These are phyloP conservation scores for Neosalanx taihuensis DNA, from an alignment of 2,797 vertebrate genomes.

Conservation along the genomic window DNA sequence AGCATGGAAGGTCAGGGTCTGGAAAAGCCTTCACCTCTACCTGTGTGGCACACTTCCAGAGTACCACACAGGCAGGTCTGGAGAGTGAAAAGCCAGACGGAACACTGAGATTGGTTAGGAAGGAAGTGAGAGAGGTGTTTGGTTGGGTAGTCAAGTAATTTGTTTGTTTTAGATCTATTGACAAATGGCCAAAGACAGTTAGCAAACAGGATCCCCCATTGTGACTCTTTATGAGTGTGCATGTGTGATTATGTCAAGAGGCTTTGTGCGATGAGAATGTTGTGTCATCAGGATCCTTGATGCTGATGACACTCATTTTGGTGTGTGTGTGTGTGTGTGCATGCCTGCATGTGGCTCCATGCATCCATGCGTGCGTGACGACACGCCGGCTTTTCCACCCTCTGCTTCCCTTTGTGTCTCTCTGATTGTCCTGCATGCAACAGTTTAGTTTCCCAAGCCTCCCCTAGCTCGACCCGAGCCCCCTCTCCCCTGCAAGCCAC, in stretches of 20 bases:
- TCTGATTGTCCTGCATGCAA: conserved; percentile 48
- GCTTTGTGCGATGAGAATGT: background rate
- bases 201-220: too few species aligned
- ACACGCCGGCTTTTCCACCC: conserved; percentile 28
- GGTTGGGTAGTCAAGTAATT: too few species aligned
- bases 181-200: too few species aligned
- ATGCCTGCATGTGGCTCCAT: background rate
- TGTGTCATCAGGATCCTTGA: too few species aligned
- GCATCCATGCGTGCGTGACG: conserved; percentile 23
- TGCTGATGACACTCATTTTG: too few species aligned
- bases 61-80: too few species aligned
- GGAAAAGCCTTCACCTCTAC: background rate
- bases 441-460: conserved; percentile 56
- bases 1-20: background rate
- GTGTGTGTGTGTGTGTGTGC: background rate
- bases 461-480: conserved; percentile 61
- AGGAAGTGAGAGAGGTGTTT: too few species aligned
- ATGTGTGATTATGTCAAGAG: background rate
- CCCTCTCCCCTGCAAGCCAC: conserved; percentile 54
- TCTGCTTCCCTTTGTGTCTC: conserved; percentile 45
- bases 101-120: background rate
- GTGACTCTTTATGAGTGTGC: background rate
- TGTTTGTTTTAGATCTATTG: too few species aligned
- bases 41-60: background rate
- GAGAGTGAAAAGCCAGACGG: background rate